These are phyloP conservation scores for Melanerpes formicivorus DNA, from an alignment of 2,113 vertebrate species.

Conservation along the genomic window DNA sequence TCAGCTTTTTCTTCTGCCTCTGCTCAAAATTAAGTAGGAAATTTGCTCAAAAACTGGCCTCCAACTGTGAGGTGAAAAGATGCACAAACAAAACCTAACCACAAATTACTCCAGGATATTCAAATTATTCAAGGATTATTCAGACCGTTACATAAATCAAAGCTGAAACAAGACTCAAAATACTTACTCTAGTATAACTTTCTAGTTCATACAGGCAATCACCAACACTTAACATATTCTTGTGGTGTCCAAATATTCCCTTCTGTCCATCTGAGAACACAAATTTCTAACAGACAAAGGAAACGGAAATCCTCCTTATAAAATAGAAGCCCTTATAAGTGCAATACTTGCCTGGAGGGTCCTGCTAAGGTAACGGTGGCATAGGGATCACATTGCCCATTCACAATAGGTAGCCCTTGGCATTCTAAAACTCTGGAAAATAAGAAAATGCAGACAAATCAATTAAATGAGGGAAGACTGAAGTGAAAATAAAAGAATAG, in stretches of 20 bases:
- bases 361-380: constrained; percentile 92
- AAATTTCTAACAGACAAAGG: neutral
- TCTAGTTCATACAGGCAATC: neutral
- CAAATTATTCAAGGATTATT: constrained; percentile 26
- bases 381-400: constrained; percentile 95
- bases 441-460: neutral
- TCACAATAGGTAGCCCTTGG: constrained; percentile 96
- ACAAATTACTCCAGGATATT: constrained; percentile 33
- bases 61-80: constrained; percentile 49
- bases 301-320: neutral
- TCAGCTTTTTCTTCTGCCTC: neutral
- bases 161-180: constrained; percentile 30
- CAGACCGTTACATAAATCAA: constrained; percentile 27
- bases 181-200: neutral
- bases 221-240: neutral
- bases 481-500: neutral
- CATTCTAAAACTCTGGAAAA: constrained; percentile 91
- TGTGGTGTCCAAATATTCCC: neutral
- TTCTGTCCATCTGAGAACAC: neutral
- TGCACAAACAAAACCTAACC: constrained; percentile 27
- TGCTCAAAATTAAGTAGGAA: constrained; percentile 17
- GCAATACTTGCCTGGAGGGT: constrained; percentile 86
- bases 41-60: constrained; percentile 21
- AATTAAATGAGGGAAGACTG: neutral
- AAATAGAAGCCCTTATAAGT: neutral